Conservation (phyloP, 2,113 vertebrate species). For the Ascaphus truei region DNA sequence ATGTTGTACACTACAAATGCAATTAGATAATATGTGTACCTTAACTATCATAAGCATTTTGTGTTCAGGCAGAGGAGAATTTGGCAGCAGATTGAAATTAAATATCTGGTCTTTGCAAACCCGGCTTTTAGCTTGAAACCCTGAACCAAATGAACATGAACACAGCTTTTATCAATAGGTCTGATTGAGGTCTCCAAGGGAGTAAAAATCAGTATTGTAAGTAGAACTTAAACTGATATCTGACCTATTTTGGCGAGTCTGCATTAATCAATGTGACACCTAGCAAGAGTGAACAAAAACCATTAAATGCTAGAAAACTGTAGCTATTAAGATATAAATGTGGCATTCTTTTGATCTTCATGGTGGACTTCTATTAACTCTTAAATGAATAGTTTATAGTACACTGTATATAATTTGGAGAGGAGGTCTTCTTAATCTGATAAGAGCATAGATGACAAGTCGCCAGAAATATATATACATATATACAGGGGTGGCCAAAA, state of each 20-base stretch:
- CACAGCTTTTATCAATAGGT: constrained; percentile 20
- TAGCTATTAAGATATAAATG: background rate
- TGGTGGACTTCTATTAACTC: background rate
- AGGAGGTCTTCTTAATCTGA: too few relatives aligned
- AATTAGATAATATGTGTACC: background rate
- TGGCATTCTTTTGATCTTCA: background rate
- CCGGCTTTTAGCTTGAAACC: background rate
- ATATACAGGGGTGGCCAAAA: too few relatives aligned
- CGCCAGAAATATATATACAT: too few relatives aligned
- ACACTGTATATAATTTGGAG: too few relatives aligned
- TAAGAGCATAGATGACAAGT: too few relatives aligned
- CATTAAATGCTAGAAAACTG: background rate
- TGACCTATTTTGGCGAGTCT: constrained; percentile 10
- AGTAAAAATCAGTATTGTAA: constrained; percentile 16
- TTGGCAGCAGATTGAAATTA: background rate
- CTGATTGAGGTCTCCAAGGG: constrained; percentile 17
- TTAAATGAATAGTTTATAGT: too few relatives aligned
- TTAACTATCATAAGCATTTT: background rate
- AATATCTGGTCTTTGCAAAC: background rate
- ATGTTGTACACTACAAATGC: too few relatives aligned
- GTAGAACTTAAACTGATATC: constrained; percentile 19
- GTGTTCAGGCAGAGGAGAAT: background rate
- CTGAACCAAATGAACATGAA: background rate
- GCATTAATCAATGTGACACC: constrained; percentile 16
- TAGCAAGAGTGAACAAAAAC: background rate